Evolutionary conservation across 2,113 vertebrate genomes (phyloP).

Genomic region (Bujurquina vittata): DNA sequence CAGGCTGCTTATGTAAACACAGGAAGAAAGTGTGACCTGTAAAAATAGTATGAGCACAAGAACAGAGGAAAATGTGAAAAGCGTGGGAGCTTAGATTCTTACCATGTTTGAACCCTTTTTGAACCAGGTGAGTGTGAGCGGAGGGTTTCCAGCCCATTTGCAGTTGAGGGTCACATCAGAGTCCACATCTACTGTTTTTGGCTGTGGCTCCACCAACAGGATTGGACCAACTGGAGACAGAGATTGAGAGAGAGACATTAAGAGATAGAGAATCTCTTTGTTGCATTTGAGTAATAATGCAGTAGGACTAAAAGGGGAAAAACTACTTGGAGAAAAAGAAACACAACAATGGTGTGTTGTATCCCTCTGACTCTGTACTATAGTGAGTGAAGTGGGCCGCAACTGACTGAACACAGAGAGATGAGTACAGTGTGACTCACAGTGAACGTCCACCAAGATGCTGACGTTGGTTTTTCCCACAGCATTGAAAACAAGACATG

Average conservation of each 20-base stretch:
- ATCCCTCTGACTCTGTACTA: constrained; percentile 11
- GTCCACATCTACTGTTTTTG: constrained; percentile 88
- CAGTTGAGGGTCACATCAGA: constrained; percentile 93
- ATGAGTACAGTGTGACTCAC: constrained; percentile 80
- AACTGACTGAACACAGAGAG: constrained; percentile 15
- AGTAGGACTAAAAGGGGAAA: background rate
- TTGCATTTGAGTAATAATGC: constrained; percentile 17
- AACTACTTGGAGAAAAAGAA: background rate
- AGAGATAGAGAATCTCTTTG: background rate
- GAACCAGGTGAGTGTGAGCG: constrained; percentile 97
- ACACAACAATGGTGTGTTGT: background rate
- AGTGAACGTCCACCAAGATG: constrained; percentile 96
- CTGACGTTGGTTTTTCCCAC: constrained; percentile 97
- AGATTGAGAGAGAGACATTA: background rate
- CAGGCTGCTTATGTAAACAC: constrained; percentile 8
- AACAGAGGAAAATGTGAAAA: background rate
- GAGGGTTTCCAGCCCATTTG: constrained; percentile 94
- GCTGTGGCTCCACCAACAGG: constrained; percentile 93
- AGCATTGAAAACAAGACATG: constrained; percentile 94
- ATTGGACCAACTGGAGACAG: constrained; percentile 87
- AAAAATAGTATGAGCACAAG: constrained; percentile 7
- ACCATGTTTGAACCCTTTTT: constrained; percentile 98
- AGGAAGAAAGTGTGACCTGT: background rate
- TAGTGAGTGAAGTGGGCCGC: constrained; percentile 16
- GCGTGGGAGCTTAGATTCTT: constrained; percentile 31